A percentile compares a stretch with the other conserved stretches of the same genome.
These are phyloP conservation scores for Cuniculus paca DNA, from an alignment of 2,797 vertebrate species.

Conservation along the genomic window DNA sequence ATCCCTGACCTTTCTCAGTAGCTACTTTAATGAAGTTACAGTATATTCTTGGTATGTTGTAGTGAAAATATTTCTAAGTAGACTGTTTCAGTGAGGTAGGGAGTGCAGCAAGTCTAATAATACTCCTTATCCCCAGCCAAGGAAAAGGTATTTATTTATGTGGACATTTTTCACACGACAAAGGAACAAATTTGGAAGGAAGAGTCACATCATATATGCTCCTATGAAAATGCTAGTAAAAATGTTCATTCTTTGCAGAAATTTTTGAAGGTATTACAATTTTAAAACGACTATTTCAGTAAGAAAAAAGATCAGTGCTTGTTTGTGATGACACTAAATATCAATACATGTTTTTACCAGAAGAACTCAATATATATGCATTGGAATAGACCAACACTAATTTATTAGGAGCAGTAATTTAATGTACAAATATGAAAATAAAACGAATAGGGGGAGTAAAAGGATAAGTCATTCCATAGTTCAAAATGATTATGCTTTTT, in stretches of 20 bases:
- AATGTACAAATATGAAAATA: not conserved
- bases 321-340: not conserved
- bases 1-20: constrained; percentile 90
- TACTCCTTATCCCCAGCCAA: not conserved
- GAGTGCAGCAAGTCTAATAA: constrained; percentile 74
- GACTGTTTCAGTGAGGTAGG: constrained; percentile 70
- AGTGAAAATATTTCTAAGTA: constrained; percentile 82
- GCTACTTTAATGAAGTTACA: constrained; percentile 91
- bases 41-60: constrained; percentile 81
- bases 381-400: not conserved
- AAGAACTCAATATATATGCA: not conserved
- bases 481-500: not conserved
- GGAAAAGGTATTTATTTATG: constrained; percentile 68
- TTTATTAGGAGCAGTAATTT: not conserved
- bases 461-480: not conserved
- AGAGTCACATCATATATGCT: constrained; percentile 39
- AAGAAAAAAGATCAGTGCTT: not conserved
- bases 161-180: constrained; percentile 37
- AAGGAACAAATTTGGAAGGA: constrained; percentile 59
- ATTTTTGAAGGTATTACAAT: not conserved
- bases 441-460: not conserved
- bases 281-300: not conserved
- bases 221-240: constrained; percentile 35
- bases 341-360: not conserved
- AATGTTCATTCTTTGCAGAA: constrained; percentile 13